A percentile compares a stretch with the other conserved stretches of the same genome.
phyloP scores from a whole-genome alignment of 1,140 invertebrate species.

The Tribolium castaneum region DNA sequence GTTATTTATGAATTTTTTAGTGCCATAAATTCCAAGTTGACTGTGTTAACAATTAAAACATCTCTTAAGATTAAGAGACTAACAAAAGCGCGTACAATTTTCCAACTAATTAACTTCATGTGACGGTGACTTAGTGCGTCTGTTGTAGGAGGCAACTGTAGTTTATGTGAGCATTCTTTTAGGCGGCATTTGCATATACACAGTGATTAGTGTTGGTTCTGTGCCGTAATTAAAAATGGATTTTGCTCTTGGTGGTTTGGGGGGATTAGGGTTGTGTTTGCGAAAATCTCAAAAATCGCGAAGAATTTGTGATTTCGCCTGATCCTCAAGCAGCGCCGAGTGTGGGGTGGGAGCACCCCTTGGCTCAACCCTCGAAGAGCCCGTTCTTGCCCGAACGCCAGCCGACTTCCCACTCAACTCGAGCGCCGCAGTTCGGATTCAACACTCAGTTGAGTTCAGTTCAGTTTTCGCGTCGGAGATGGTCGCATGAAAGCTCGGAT shows the following conservation, averaged over 20 bases:
- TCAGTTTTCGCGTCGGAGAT: slow-evolving; percentile 31
- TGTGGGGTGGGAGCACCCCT: slow-evolving; percentile 44
- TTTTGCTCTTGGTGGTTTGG: background rate
- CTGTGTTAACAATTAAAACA: slow-evolving; percentile 5
- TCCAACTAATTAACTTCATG: slow-evolving; percentile 10
- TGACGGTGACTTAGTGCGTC: background rate
- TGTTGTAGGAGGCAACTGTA: background rate
- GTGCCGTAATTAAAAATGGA: background rate
- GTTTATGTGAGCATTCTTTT: slow-evolving; percentile 1
- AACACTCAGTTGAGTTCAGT: slow-evolving; percentile 16
- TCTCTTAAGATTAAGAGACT: background rate
- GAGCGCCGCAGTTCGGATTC: slow-evolving; percentile 28
- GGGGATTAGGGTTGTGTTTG: too few species aligned
- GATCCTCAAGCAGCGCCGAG: slow-evolving; percentile 37
- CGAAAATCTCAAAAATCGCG: too few species aligned
- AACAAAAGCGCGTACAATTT: background rate
- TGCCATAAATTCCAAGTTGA: background rate
- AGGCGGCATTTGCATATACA: background rate
- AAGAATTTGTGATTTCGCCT: slow-evolving; percentile 29
- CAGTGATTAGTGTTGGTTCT: slow-evolving; percentile 5
- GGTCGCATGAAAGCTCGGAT: slow-evolving; percentile 18
- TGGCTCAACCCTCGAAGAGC: slow-evolving; percentile 48
- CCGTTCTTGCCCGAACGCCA: slow-evolving; percentile 40
- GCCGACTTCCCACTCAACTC: slow-evolving; percentile 32
- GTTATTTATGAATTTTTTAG: background rate